Evolutionary conservation across 1,140 invertebrate genomes (phyloP).

Genomic region (Lamellibrachia luymesi): DNA sequence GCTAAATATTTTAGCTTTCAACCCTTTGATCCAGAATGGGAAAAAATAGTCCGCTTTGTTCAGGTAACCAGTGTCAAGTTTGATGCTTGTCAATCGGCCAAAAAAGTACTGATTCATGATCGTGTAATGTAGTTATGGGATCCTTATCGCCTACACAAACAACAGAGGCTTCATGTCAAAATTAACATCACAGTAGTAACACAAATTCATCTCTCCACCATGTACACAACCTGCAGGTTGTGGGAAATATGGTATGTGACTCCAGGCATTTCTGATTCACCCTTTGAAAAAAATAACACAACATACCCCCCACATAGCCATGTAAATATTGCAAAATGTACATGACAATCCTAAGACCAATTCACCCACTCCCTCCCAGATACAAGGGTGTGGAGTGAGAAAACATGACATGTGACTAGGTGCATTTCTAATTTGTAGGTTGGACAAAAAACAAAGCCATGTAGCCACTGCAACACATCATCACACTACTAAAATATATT

Average conservation of each 20-base stretch:
- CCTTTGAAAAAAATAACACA: neutral
- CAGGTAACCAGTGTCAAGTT: too few species aligned
- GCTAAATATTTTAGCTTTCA: too few species aligned
- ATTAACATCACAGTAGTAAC: neutral
- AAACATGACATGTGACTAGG: neutral
- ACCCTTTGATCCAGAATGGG: too few species aligned
- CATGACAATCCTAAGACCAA: neutral
- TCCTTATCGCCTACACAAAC: neutral
- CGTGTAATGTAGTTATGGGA: too few species aligned
- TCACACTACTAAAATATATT: neutral
- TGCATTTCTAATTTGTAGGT: neutral
- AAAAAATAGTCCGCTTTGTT: too few species aligned
- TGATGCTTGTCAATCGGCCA: too few species aligned
- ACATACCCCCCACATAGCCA: neutral
- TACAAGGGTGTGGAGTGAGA: neutral
- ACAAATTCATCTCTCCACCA: neutral
- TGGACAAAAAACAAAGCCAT: neutral
- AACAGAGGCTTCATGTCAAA: neutral
- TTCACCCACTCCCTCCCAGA: neutral
- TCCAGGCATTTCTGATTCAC: neutral
- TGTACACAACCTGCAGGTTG: neutral
- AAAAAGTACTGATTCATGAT: too few species aligned
- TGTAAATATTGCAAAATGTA: neutral
- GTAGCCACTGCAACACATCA: neutral
- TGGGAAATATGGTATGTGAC: neutral